Evolutionary conservation across 2,888 invertebrate species (phyloP).

Genomic region (Lysandra bellargus): DNA sequence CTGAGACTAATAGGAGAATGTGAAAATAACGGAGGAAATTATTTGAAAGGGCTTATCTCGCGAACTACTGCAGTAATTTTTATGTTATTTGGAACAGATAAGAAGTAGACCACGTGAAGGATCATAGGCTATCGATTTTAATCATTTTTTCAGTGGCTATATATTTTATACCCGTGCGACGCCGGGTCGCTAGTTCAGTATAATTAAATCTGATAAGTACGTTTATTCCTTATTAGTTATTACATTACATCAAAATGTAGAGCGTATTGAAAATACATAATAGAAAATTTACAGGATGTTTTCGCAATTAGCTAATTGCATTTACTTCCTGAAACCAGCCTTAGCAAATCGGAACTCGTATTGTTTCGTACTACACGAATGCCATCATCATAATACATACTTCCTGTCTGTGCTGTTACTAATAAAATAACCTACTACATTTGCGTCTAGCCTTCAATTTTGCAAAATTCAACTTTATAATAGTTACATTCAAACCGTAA

Average conservation of each 20-base stretch:
- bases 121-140: no score
- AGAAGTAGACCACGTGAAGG: no score
- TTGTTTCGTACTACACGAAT: constrained; percentile 70
- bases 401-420: constrained; percentile 66
- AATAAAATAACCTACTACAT: constrained; percentile 63
- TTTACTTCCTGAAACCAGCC: constrained; percentile 70
- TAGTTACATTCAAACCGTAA: constrained; percentile 13
- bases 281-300: constrained; percentile 18
- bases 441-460: constrained; percentile 31
- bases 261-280: neutral
- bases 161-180: no score
- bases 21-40: no score
- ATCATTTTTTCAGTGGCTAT: no score
- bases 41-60: no score
- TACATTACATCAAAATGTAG: neutral
- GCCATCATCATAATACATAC: constrained; percentile 65
- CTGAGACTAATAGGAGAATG: no score
- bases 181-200: no score
- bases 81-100: no score
- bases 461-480: neutral
- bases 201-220: neutral
- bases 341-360: constrained; percentile 73
- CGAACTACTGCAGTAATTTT: no score
- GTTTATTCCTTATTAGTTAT: no score
- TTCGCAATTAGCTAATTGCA: constrained; percentile 48